Evolutionary conservation across 2,113 vertebrate genomes (phyloP).

Genomic region (Antechinus stuartii): DNA sequence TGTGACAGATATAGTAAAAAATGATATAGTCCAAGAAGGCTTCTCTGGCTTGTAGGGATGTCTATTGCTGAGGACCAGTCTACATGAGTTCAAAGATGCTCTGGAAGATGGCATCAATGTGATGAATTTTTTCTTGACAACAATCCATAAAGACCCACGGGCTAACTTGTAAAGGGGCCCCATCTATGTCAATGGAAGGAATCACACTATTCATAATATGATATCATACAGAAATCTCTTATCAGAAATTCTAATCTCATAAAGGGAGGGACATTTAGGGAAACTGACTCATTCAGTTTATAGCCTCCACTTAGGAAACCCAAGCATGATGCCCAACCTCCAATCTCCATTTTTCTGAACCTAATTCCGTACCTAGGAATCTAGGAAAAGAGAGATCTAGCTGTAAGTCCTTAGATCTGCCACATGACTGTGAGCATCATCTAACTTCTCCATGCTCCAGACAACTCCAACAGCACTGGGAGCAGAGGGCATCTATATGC

Average conservation of each 20-base stretch:
- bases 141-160: not conserved
- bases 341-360: not conserved
- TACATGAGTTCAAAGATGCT: not conserved
- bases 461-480: not conserved
- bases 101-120: not conserved
- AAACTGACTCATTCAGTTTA: not conserved
- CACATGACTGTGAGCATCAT: not conserved
- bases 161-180: not conserved
- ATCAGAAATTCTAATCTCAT: not conserved
- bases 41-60: not conserved
- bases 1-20: not conserved
- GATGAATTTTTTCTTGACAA: not conserved
- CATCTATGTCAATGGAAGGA: not conserved
- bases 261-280: not conserved
- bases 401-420: not conserved
- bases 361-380: not conserved
- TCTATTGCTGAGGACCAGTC: not conserved
- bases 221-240: not conserved
- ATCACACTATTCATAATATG: not conserved
- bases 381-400: not conserved
- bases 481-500: not conserved
- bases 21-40: not conserved
- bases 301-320: not conserved
- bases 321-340: not conserved
- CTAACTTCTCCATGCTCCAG: not conserved